Evolutionary conservation across 2,888 invertebrate species (phyloP).

Genomic region (Sericinus montela): DNA sequence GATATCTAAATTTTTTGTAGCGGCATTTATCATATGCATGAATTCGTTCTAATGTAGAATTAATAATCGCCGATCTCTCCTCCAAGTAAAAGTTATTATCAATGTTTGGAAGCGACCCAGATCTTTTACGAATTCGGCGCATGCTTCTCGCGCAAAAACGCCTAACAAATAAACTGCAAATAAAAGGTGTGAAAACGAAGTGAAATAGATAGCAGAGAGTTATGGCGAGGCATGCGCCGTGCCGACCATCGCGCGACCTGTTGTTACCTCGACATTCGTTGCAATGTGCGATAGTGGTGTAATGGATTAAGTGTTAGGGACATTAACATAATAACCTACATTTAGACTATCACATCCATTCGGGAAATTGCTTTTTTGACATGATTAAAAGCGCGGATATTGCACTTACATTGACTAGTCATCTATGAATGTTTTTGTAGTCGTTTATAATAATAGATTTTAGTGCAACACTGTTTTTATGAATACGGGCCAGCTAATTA

Average conservation of each 20-base stretch:
- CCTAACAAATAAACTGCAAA: conserved; percentile 45
- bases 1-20: conserved; percentile 1
- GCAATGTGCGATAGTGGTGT: conserved; percentile 38
- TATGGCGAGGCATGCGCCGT: conserved; percentile 19
- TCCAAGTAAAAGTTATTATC: conserved; percentile 68
- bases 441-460: conserved; percentile 4
- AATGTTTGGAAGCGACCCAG: conserved; percentile 61
- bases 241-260: conserved; percentile 23
- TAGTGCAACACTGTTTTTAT: conserved; percentile 1
- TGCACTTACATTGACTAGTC: conserved; percentile 24
- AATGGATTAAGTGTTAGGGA: conserved; percentile 53
- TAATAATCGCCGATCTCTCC: conserved; percentile 52
- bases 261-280: conserved; percentile 30
- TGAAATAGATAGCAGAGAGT: conserved; percentile 38
- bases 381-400: conserved; percentile 37
- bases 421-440: conserved; percentile 17
- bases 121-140: conserved; percentile 48
- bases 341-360: conserved; percentile 45
- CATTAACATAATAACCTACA: conserved; percentile 70
- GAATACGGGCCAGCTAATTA: conserved; percentile 16
- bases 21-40: conserved; percentile 20
- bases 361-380: conserved; percentile 44
- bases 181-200: conserved; percentile 57
- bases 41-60: conserved; percentile 42
- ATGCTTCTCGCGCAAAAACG: conserved; percentile 50